Percentiles rank a stretch among this genome's conserved stretches.
Evolutionary conservation across 2,888 invertebrate species (phyloP).

Genomic region (Salpingus planirostris): DNA sequence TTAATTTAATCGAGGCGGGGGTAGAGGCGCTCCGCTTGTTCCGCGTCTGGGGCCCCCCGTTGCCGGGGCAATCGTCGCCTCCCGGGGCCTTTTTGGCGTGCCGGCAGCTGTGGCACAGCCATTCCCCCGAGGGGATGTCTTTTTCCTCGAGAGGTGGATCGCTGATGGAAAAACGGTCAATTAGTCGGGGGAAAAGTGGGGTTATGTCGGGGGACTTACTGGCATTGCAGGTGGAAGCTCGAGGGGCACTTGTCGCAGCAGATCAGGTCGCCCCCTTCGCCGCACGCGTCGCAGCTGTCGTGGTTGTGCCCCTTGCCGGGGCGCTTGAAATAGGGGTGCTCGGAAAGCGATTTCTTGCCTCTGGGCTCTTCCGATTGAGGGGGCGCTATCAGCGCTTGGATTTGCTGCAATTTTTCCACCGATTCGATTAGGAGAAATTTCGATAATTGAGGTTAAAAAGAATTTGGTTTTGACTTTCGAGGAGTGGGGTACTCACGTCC

Average conservation of each 20-base stretch:
- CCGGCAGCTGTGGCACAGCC: slow-evolving; percentile 82
- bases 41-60: slow-evolving; percentile 29
- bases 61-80: slow-evolving; percentile 21
- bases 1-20: slow-evolving; percentile 15
- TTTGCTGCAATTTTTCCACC: slow-evolving; percentile 66
- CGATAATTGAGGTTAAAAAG: too few relatives aligned
- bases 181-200: too few relatives aligned
- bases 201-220: too few relatives aligned
- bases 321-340: slow-evolving; percentile 75
- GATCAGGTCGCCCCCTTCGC: slow-evolving; percentile 88
- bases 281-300: slow-evolving; percentile 89
- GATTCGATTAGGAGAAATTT: too few relatives aligned
- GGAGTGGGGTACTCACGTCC: slow-evolving; percentile 62
- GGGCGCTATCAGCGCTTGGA: slow-evolving; percentile 80
- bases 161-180: slow-evolving; percentile 56
- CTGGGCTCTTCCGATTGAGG: slow-evolving; percentile 65
- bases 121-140: slow-evolving; percentile 84
- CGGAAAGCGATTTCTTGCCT: slow-evolving; percentile 46
- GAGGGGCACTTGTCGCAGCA: slow-evolving; percentile 95
- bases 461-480: too few relatives aligned
- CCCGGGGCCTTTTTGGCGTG: slow-evolving; percentile 33
- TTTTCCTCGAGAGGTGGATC: slow-evolving; percentile 87
- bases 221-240: slow-evolving; percentile 92
- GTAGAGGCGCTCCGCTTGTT: slow-evolving; percentile 32
- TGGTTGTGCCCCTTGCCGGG: slow-evolving; percentile 87